A percentile compares a stretch with the other conserved stretches of the same genome.
phyloP scores from a whole-genome alignment of 2,797 vertebrate genomes.

The Dendrocincla tyrannina region DNA sequence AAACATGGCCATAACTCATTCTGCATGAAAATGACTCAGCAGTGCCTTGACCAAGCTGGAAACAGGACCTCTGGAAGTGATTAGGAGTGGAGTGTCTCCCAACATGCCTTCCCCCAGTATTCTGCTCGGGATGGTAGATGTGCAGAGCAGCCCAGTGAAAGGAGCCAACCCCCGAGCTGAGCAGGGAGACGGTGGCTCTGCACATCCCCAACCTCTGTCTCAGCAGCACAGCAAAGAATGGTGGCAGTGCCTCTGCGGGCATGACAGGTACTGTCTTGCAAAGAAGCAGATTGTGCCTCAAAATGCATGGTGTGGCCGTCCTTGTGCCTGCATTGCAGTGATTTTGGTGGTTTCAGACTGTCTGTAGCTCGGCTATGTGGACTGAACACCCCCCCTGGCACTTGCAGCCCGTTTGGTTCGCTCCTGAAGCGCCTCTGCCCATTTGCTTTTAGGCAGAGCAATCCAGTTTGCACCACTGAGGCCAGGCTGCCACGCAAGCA shows the following conservation, averaged over 20 bases:
- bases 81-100: slow-evolving; percentile 1
- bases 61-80: slow-evolving; percentile 42
- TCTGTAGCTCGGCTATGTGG: neutral
- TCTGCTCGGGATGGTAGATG: neutral
- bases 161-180: fast-evolving
- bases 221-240: neutral
- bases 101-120: neutral
- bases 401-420: neutral
- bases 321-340: neutral
- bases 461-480: neutral
- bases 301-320: fast-evolving
- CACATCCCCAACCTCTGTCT: neutral
- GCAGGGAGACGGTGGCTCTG: neutral
- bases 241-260: neutral
- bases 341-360: neutral
- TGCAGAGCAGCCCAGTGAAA: neutral
- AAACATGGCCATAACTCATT: slow-evolving; percentile 48
- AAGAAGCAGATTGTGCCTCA: neutral
- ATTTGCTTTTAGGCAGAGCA: neutral
- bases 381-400: neutral
- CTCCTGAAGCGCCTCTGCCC: neutral
- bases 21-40: slow-evolving; percentile 56
- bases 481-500: neutral
- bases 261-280: neutral
- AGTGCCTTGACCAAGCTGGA: slow-evolving; percentile 30